Base-by-base conservation (phyloP, 2,797 vertebrate species). In the Gymnothorax reevesii region DNA sequence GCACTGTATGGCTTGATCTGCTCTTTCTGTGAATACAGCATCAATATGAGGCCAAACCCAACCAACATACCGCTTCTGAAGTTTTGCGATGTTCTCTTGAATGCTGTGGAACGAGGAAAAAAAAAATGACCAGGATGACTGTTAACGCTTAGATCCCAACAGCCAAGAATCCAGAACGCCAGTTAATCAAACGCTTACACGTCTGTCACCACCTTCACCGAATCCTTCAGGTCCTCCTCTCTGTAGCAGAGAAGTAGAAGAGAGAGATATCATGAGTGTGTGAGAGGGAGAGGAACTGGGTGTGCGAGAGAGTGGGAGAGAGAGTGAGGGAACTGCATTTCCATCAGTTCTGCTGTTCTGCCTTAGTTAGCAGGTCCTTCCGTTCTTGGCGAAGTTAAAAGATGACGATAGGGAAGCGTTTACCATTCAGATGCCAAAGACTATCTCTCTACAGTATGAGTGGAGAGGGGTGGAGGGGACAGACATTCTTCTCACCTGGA, bases 61-160 rank as follows among this genome's bases (percentile, higher is more conserved):
- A 13, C 62, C 12, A 66, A 60, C 90, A 93, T 92, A 96, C 96
- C 93, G 94, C 89, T 94, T 93, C 87, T 92, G 93, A 4, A 97
- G 59, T 89, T 94, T 96, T 85, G 92, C 89, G 64, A 95, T 92
- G 87, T 91, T 96, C 92, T 93, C 93, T 91, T 96, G 96, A 79
- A 97, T 90, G 87, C 96, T 96, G 90, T 59, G 9, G 57, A 89
- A 71, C 10, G 8, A 27, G 49, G 25, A 22, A 69, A 92, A 89
- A 83, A 3, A 0, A 75, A 69, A 89, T 27, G 85, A 57, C 80
- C 27, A 13, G 27, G 20, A n/a, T 27, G 7, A 10, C 0, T 22
- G 22, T 22, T 59, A 12, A 25, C 8, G 83, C 49, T 27, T 3
- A 22, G 25, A 73, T 10, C 33, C 52, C 73, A 62, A 54, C 49